Base-by-base conservation (phyloP, 2,113 vertebrate species). In the Nerophis ophidion region DNA sequence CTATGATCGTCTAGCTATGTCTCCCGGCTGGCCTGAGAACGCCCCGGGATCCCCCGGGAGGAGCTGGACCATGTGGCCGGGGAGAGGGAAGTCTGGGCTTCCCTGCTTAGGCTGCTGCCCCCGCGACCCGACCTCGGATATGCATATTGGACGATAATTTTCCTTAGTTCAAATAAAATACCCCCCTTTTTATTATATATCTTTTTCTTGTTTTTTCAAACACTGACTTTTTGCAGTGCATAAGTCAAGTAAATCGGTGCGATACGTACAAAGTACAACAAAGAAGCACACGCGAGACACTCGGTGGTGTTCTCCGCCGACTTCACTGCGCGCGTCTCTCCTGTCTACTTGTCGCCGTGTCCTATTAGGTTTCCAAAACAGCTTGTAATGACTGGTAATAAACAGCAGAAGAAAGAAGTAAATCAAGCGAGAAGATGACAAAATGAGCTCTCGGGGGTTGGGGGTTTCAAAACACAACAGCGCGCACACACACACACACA, bases 311-410 rank as follows among this genome's bases (percentile, higher is more conserved):
- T 72, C 81, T 72, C 49, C 5, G 47, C 46, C 68, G 47, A 68
- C 57, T 59, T 52, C 70, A 61, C 64, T 49, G 57, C 48, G 67
- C 57, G 60, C 49, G 66, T 64, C 74, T 82, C 77, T 77, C 81
- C 77, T 57, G 77, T 81, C 75, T 80, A 72, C 81, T 82, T 78
- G 86, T 85, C 77, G 74, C 60, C 72, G 77, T 81, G 81, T 87
- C 84, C 82, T 86, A 84, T 89, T 91, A 90, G 87, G 84, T 88
- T 88, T 88, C 88, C 86, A 91, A 1, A 91, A 91, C 90, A 90
- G 89, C 90, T 91, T 90, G 89, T 91, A 91, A 91, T 91, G 89
- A 91, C 89, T 88, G 86, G 84, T 91, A 88, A 91, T 91, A 90
- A 89, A 91, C 90, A 90, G 90, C 87, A 87, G 86, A 89, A 87